Conservation (phyloP, 1,140 invertebrate species). For the Idris sp. region DNA sequence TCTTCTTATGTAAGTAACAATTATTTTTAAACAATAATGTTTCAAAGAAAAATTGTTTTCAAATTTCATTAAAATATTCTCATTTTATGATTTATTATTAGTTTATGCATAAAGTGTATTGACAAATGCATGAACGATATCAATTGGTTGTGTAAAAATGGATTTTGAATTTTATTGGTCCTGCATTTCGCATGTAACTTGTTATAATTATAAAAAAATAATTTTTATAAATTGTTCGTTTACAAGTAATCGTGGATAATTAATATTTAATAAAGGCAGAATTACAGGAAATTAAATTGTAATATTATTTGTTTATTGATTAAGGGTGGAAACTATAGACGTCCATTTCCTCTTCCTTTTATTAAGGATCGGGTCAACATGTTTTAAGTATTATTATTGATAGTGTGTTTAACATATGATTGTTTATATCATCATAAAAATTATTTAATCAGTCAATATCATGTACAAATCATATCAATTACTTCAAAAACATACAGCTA, state of each 20-base stretch:
- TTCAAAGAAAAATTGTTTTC: no score
- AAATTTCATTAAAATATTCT: no score
- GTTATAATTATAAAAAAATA: no score
- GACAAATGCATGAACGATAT: slow-evolving; percentile 49
- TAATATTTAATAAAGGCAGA: no score
- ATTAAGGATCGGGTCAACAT: slow-evolving; percentile 73
- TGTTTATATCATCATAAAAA: slow-evolving; percentile 28
- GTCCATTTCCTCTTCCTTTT: slow-evolving; percentile 75
- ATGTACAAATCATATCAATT: not conserved
- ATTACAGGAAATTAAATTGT: slow-evolving; percentile 5
- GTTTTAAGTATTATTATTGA: slow-evolving; percentile 67
- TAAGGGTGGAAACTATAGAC: slow-evolving; percentile 74
- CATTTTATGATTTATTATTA: slow-evolving; percentile 55
- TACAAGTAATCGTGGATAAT: no score
- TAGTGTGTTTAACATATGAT: slow-evolving; percentile 65
- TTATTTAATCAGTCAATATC: slow-evolving; percentile 12
- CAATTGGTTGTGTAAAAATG: slow-evolving; percentile 10
- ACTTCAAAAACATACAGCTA: slow-evolving; percentile 13
- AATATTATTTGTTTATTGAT: slow-evolving; percentile 61
- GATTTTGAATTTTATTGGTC: slow-evolving; percentile 32
- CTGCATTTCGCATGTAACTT: slow-evolving; percentile 39
- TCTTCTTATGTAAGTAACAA: slow-evolving; percentile 70
- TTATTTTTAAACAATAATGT: no score
- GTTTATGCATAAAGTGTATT: slow-evolving; percentile 38
- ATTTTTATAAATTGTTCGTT: no score